Evolutionary conservation across 1,140 invertebrate species (phyloP).

Genomic region (Monomorium pharaonis): DNA sequence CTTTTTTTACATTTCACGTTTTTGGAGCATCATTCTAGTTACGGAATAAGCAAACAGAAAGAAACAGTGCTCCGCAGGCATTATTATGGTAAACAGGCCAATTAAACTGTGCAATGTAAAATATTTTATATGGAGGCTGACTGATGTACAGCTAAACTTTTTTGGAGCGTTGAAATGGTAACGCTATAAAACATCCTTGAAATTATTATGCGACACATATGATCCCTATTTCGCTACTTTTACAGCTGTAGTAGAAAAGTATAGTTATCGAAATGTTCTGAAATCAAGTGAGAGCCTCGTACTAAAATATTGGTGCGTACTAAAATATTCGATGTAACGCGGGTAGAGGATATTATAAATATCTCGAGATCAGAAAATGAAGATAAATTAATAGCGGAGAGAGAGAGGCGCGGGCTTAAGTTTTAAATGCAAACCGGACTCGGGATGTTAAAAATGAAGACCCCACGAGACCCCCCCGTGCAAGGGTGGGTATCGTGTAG

Average conservation of each 20-base stretch:
- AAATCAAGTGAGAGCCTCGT: background rate
- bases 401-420: background rate
- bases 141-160: background rate
- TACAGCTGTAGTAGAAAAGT: background rate
- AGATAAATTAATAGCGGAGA: background rate
- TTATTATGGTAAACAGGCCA: background rate
- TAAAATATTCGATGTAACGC: background rate
- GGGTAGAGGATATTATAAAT: background rate
- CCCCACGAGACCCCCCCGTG: background rate
- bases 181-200: background rate
- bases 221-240: background rate
- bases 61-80: background rate
- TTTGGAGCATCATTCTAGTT: background rate
- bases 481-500: constrained; percentile 37
- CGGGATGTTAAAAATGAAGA: constrained; percentile 34
- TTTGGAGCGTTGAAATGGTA: background rate
- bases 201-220: background rate
- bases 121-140: background rate
- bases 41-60: background rate
- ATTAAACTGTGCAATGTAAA: constrained; percentile 2
- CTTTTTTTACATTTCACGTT: background rate
- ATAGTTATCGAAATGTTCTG: background rate
- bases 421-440: constrained; percentile 40
- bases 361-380: constrained; percentile 11
- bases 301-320: background rate